A percentile compares a stretch with the other conserved stretches of the same genome.
phyloP scores from a whole-genome alignment of 2,888 invertebrate species.

The Nemotelus pantherinus region DNA sequence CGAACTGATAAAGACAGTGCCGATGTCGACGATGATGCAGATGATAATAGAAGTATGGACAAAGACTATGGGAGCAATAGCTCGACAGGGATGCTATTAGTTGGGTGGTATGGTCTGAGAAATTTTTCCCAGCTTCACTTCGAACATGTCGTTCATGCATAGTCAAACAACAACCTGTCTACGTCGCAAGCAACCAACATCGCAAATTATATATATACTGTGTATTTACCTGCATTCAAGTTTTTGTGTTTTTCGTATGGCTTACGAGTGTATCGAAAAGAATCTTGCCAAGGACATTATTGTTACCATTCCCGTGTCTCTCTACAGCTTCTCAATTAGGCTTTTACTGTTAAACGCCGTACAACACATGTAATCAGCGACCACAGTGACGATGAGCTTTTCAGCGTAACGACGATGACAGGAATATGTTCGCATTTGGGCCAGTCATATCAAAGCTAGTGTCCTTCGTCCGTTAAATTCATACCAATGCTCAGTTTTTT shows the following conservation, averaged over 20 bases:
- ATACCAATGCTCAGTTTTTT: slow-evolving; percentile 29
- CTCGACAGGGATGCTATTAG: not conserved
- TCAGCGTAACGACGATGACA: not conserved
- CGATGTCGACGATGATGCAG: slow-evolving; percentile 18
- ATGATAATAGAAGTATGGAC: slow-evolving; percentile 11
- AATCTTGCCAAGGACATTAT: slow-evolving; percentile 12
- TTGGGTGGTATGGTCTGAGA: not conserved
- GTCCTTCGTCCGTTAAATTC: slow-evolving; percentile 7
- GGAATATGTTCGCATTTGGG: slow-evolving; percentile 20
- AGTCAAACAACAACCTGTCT: not conserved
- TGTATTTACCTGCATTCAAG: no score
- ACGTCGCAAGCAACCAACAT: not conserved
- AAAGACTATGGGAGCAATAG: not conserved
- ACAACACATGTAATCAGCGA: slow-evolving; percentile 30
- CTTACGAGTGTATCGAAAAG: slow-evolving; percentile 5
- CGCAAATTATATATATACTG: not conserved
- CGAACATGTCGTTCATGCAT: not conserved
- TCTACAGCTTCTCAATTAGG: not conserved
- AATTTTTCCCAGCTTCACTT: slow-evolving; percentile 10
- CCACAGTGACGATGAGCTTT: slow-evolving; percentile 13
- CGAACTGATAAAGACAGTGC: not conserved
- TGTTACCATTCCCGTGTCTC: slow-evolving; percentile 10
- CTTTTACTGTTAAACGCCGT: not conserved
- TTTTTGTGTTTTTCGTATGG: not conserved
- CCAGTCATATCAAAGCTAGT: not conserved